Percentiles rank a stretch among this genome's conserved stretches.
These are phyloP conservation scores for Netelia virgata DNA, from an alignment of 2,888 invertebrate species.

Conservation along the genomic window DNA sequence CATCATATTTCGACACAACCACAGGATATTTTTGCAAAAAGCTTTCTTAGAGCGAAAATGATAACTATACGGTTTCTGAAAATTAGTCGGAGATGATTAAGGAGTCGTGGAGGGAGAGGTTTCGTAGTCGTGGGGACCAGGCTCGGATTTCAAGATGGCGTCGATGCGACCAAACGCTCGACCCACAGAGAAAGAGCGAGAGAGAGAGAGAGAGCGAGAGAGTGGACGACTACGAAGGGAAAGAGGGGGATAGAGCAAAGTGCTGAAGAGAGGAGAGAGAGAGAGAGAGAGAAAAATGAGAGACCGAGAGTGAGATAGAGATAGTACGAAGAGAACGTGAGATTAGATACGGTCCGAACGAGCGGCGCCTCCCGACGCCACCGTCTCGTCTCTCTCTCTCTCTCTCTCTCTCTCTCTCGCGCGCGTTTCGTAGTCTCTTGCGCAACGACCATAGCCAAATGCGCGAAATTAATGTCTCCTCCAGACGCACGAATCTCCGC, in stretches of 20 bases:
- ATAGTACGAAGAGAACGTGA: conserved; percentile 71
- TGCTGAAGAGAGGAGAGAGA: conserved; percentile 14
- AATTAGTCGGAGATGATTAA: conserved; percentile 40
- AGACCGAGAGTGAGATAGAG: conserved; percentile 25
- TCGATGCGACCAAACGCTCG: conserved; percentile 57
- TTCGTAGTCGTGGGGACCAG: conserved; percentile 57
- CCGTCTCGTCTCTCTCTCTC: conserved; percentile 45
- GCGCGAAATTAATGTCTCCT: conserved; percentile 75
- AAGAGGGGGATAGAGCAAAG: conserved; percentile 27
- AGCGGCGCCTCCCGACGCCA: conserved; percentile 75
- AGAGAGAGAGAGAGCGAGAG: conserved; percentile 37
- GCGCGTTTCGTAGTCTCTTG: conserved; percentile 64
- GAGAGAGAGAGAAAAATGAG: conserved; percentile 30
- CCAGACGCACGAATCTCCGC: conserved; percentile 64
- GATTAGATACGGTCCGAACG: conserved; percentile 80
- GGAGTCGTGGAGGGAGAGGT: neutral
- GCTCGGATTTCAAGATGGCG: conserved; percentile 81
- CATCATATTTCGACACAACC: neutral
- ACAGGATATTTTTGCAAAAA: neutral
- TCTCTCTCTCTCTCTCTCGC: conserved; percentile 24
- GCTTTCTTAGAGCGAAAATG: conserved; percentile 10
- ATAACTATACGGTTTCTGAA: conserved; percentile 33
- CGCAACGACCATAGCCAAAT: conserved; percentile 68
- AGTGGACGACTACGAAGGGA: conserved; percentile 29
- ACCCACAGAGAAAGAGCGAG: conserved; percentile 45